A percentile compares a stretch with the other conserved stretches of the same genome.
Evolutionary conservation across 1,140 invertebrate species (phyloP).

Genomic region (Sinella curviseta): DNA sequence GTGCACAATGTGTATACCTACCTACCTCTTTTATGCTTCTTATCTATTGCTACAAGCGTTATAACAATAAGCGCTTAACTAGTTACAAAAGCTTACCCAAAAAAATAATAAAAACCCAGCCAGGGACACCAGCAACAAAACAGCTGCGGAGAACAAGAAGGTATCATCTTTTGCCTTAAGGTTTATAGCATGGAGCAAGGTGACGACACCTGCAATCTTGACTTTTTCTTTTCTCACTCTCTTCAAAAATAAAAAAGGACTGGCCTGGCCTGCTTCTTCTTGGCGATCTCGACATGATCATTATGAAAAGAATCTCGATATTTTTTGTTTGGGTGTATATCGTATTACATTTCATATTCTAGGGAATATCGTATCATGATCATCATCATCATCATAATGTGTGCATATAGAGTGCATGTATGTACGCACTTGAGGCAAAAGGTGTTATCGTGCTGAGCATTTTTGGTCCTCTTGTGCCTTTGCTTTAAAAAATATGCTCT

Average conservation of each 20-base stretch:
- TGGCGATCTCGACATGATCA: not conserved
- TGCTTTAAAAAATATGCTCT: not conserved
- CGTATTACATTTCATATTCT: not conserved
- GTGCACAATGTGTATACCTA: too few relatives aligned
- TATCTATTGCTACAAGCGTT: not conserved
- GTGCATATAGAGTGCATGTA: not conserved
- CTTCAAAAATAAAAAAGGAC: conserved; percentile 1
- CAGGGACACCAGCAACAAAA: not conserved
- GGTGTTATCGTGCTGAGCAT: too few relatives aligned
- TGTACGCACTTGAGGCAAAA: too few relatives aligned
- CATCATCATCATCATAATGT: not conserved
- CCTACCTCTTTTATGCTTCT: too few relatives aligned
- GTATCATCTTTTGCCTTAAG: conserved; percentile 3
- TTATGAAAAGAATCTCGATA: not conserved
- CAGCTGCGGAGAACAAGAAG: not conserved
- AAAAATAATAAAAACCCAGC: not conserved
- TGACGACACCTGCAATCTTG: conserved; percentile 16
- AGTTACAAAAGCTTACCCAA: too few relatives aligned
- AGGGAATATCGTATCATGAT: too few relatives aligned
- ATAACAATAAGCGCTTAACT: not conserved
- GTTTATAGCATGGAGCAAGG: not conserved
- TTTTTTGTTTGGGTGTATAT: not conserved
- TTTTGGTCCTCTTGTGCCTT: too few relatives aligned
- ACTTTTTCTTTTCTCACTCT: not conserved
- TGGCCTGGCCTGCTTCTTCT: not conserved